Evolutionary conservation across 1,140 invertebrate genomes (phyloP).

Genomic region (Drosophila orena): DNA sequence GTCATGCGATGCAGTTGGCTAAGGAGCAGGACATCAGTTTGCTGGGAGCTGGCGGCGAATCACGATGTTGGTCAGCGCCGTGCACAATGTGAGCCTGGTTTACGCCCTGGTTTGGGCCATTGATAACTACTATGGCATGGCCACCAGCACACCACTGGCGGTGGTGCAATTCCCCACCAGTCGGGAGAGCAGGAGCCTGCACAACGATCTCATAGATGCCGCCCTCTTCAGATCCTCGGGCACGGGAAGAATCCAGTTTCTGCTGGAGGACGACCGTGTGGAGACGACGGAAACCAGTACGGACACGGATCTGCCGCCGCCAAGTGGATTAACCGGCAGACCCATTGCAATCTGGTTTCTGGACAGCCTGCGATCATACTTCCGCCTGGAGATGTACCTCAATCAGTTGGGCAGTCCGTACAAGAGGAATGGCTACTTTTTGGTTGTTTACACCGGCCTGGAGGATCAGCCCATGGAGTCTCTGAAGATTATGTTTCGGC

Average conservation of each 20-base stretch:
- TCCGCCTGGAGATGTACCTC: conserved; percentile 55
- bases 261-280: conserved; percentile 47
- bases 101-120: conserved; percentile 76
- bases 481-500: conserved; percentile 62
- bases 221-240: conserved; percentile 19
- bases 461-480: conserved; percentile 45
- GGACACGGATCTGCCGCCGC: neutral
- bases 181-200: conserved; percentile 23
- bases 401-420: conserved; percentile 40
- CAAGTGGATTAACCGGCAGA: conserved; percentile 27
- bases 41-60: neutral
- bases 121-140: conserved; percentile 56
- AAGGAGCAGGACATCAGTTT: conserved; percentile 4
- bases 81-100: conserved; percentile 60
- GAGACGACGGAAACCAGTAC: neutral
- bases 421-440: conserved; percentile 67
- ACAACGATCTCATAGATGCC: conserved; percentile 70
- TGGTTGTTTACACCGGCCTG: conserved; percentile 67
- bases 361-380: conserved; percentile 64
- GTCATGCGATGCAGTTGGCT: neutral
- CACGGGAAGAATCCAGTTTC: conserved; percentile 41
- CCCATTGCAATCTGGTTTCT: conserved; percentile 65
- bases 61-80: conserved; percentile 21
- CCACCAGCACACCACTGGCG: conserved; percentile 44
- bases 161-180: conserved; percentile 63